Evolutionary conservation across 2,888 invertebrate species (phyloP), one percentile per base, ranked within the genome.

Genomic region (Petrophora chlorosata): DNA sequence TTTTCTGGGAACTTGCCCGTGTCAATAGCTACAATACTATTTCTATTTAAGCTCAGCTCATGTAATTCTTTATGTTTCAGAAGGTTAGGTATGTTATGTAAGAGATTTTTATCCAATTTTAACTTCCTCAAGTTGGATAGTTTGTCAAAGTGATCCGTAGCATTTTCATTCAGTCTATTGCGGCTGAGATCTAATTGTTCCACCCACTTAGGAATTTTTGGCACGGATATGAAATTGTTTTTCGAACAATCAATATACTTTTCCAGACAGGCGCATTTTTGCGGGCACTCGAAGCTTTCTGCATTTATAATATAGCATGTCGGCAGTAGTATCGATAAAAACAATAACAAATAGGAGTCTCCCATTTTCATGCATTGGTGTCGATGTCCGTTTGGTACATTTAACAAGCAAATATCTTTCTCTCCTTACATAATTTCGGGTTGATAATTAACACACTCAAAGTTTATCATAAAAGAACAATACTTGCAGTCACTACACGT

Each of bases 171-270:
- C 66, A 91, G 76, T 76, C 77, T 85, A 72, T 90, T 90, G 66
- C 76, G 76, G 66, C 88, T 87, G 66, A 91, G 78, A 93, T 93
- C 95, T 93, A 96, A 91, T 74, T 92, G 92, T 86, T 93, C 92
- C 79, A 94, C 94, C 94, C 95, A 95, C 85, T 90, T 89, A 51
- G 96, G 96, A 78, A 96, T 91, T 84, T 93, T 90, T 61, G 96
- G 95, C 79, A 96, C 92, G 67, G 91, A 90, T 61, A 91, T 91
- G 71, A 96, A 92, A 79, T 93, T 93, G 75, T 92, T 92, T 71
- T 92, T 93, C 63, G 94, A 93, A 90, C 96, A 96, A 85, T 95
- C 94, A 53, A 95, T 94, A 79, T 93, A 93, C 65, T 92, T 91
- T 69, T 94, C 93, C 63, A 95, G 86, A 82, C 95, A 96, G 70